phyloP scores from a whole-genome alignment of 2,113 vertebrate genomes.

The Strix uralensis region DNA sequence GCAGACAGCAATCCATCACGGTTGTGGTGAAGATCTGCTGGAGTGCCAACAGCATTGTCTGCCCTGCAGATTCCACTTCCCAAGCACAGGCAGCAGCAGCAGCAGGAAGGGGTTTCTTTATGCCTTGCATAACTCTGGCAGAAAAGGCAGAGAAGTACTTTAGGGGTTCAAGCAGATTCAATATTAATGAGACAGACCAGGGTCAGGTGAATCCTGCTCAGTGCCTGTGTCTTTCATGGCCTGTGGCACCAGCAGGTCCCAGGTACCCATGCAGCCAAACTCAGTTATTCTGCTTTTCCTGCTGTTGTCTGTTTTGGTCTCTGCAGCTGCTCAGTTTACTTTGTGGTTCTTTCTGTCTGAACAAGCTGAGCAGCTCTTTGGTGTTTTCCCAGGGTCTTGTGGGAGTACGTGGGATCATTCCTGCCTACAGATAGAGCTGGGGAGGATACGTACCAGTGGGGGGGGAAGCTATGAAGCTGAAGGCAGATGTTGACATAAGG shows the following conservation, averaged over 20 bases:
- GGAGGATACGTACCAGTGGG: background rate
- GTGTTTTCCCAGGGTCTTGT: background rate
- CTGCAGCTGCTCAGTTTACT: background rate
- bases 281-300: fast-evolving
- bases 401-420: background rate
- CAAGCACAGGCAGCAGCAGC: background rate
- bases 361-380: background rate
- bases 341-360: background rate
- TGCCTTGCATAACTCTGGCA: background rate
- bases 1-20: background rate
- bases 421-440: background rate
- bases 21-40: background rate
- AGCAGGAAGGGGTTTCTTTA: background rate
- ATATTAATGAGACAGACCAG: background rate
- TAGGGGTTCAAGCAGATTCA: background rate
- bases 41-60: background rate
- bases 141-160: background rate
- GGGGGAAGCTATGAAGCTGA: background rate
- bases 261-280: background rate
- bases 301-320: background rate
- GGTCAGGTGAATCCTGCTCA: background rate
- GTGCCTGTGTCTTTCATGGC: fast-evolving
- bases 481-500: background rate
- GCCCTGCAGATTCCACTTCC: background rate
- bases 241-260: background rate